Evolutionary conservation across 2,113 vertebrate species (phyloP).

Genomic region (Chaetorhynchus papuensis): DNA sequence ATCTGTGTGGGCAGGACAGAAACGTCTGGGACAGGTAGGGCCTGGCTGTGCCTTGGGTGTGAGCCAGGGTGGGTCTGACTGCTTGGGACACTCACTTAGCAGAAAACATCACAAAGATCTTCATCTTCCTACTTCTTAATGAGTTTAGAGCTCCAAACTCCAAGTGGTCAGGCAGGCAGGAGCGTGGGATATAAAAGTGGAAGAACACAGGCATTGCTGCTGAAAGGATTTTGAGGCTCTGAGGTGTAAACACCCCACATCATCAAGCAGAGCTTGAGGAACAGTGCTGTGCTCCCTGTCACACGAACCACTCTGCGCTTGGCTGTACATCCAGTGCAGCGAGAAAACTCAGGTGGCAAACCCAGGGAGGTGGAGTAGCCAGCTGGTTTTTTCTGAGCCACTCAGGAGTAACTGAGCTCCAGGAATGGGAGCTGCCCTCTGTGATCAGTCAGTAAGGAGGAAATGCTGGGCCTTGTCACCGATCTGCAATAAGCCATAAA

Average conservation of each 20-base stretch:
- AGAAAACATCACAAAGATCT: not conserved
- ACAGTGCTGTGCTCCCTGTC: not conserved
- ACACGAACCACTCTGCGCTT: not conserved
- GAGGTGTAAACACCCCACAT: not conserved
- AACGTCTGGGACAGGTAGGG: conserved; percentile 93
- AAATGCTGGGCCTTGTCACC: not conserved
- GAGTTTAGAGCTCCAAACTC: not conserved
- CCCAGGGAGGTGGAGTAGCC: not conserved
- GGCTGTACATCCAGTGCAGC: not conserved
- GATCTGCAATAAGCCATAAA: not conserved
- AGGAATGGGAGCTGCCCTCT: not conserved
- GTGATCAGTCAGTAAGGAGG: not conserved
- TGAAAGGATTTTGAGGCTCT: not conserved
- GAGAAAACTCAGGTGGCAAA: not conserved
- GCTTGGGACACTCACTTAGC: not conserved
- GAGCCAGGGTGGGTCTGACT: not conserved
- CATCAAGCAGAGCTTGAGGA: not conserved
- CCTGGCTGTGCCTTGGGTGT: not conserved
- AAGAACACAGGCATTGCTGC: not conserved
- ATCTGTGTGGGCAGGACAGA: conserved; percentile 98
- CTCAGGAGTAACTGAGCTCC: not conserved
- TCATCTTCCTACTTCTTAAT: not conserved
- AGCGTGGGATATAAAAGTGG: not conserved
- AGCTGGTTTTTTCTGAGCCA: not conserved
- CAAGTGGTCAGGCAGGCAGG: not conserved